Evolutionary conservation across 1,140 invertebrate genomes (phyloP).

Genomic region (Brevipalpus yothersi): DNA sequence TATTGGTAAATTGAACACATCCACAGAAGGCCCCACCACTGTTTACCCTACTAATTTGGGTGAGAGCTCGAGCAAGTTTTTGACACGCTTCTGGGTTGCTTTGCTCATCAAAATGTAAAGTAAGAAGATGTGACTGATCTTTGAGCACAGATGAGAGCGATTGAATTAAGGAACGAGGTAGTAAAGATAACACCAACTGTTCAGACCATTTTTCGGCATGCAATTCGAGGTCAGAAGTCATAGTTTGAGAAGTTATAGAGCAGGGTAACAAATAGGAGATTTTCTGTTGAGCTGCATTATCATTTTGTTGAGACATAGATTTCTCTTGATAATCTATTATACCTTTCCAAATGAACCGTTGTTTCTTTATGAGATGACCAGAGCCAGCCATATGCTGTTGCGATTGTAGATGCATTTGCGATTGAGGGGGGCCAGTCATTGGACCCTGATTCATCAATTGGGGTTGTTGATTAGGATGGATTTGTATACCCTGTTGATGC

Average conservation of each 20-base stretch:
- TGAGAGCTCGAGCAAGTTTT: conserved; percentile 27
- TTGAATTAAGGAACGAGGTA: conserved; percentile 68
- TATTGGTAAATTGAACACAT: conserved; percentile 22
- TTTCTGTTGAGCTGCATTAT: conserved; percentile 29
- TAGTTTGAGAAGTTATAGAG: conserved; percentile 10
- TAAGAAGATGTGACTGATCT: conserved; percentile 60
- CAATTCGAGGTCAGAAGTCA: conserved; percentile 11
- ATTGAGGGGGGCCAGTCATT: not conserved
- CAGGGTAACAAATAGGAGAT: conserved; percentile 40
- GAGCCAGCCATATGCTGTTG: not conserved
- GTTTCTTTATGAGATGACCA: conserved; percentile 4
- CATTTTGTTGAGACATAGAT: conserved; percentile 24
- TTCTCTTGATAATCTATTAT: conserved; percentile 77
- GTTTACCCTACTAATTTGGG: conserved; percentile 27
- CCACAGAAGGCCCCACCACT: conserved; percentile 59
- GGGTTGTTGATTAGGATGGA: not conserved
- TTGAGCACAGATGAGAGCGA: conserved; percentile 51
- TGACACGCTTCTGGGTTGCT: conserved; percentile 48
- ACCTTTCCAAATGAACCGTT: conserved; percentile 47
- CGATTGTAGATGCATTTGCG: conserved; percentile 3
- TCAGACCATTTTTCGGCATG: conserved; percentile 61
- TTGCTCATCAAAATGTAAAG: conserved; percentile 31
- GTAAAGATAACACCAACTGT: conserved; percentile 71
- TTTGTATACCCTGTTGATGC: not conserved
- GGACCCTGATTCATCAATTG: too few species aligned